Base-by-base conservation (phyloP, 2,113 vertebrate genomes). In the Protomyctophum bolini region DNA sequence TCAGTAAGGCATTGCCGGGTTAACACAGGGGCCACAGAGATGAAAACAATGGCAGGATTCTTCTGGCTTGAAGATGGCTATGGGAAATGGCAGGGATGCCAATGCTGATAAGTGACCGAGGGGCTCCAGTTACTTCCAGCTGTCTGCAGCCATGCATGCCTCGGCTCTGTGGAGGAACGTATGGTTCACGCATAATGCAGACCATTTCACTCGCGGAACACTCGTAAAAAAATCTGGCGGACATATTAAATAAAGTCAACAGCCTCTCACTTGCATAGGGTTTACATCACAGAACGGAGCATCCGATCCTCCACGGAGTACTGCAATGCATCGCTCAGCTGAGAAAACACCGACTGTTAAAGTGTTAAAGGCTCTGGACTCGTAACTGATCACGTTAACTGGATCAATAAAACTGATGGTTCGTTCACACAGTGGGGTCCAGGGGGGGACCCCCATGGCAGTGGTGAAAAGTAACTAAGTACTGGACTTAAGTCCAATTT, bases 21-120 rank as follows among this genome's bases (percentile, higher is more conserved):
- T 91, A 92, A 92, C 88, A 90, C 88, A 91, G 90, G 87, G 79
- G 83, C 91, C 89, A 90, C 87, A 88, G 89, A 91, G 83, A 87
- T 50, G 82, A 79, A 91, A 89, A 93, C 92, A 93, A 93, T 88
- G 91, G 86, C 81, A 83, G 89, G 79, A 93, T 93, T 93, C 89
- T 92, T 91, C 86, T 71, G 72, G 78, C 75, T 66, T 79, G 71
- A 87, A 88, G 83, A 89, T 85, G 84, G 85, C 92, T 91, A 88
- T 92, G 91, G 92, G 91, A 93, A 93, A 91, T 87, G 88, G 87
- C 81, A 87, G 75, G 88, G 87, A 91, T 91, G 84, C 88, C 87
- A 83, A 76, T 11, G 82, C 86, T 86, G 89, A 92, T 92, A 91
- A 92, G 91, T 91, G 89, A 92, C 84, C 55, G 86, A 84, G 83